Conservation (phyloP, 1,140 invertebrate genomes). For the Hetaerina americana region DNA sequence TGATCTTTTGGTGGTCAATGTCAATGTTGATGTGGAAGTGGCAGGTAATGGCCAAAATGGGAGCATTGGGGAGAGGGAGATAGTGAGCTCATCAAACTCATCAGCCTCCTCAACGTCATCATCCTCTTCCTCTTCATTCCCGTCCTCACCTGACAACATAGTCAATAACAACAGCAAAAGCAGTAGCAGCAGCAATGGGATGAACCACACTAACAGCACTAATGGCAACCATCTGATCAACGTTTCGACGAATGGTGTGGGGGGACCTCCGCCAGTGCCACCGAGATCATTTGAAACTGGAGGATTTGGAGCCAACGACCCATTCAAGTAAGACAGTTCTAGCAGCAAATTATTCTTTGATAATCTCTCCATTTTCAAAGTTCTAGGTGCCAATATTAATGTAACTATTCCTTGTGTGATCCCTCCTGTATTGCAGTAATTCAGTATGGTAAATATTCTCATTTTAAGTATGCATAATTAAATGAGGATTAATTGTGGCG, state of each 20-base stretch:
- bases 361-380: no score
- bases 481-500: no score
- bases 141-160: slow-evolving; percentile 18
- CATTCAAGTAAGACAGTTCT: neutral
- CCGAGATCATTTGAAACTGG: slow-evolving; percentile 40
- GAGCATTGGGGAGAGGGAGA: neutral
- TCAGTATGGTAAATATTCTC: no score
- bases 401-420: no score
- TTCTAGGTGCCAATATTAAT: no score
- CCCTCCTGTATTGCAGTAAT: no score
- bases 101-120: slow-evolving; percentile 6
- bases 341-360: no score
- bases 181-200: slow-evolving; percentile 9
- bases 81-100: slow-evolving; percentile 1
- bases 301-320: slow-evolving; percentile 2
- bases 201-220: neutral
- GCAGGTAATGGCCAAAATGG: neutral
- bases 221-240: neutral
- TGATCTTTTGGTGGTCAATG: slow-evolving; percentile 32
- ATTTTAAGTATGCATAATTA: no score
- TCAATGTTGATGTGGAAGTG: neutral
- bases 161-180: slow-evolving; percentile 4
- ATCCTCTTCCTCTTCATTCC: slow-evolving; percentile 13
- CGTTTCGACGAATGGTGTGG: slow-evolving; percentile 4
- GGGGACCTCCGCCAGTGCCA: slow-evolving; percentile 47